Base-by-base conservation (phyloP, 2,113 vertebrate genomes). In the Trogon surrucura region DNA sequence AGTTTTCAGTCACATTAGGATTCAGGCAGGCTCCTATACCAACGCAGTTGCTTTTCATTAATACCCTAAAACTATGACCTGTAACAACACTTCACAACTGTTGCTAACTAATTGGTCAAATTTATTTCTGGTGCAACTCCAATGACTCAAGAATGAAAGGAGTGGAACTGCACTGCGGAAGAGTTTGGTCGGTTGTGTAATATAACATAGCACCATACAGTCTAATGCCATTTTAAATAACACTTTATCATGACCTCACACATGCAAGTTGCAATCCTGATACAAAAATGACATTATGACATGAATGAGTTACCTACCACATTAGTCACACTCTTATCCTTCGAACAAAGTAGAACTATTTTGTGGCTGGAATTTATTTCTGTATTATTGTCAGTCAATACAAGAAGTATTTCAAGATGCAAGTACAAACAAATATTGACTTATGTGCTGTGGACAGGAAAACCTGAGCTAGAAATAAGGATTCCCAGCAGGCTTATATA, bases 341-440 rank as follows among this genome's bases (percentile, higher is more conserved):
- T 88, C 0, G 4, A 57, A 86, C 80, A 87, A 96, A 97, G 38
- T 61, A 89, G 94, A 96, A 88, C 64, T 38, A 41, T 79, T 77
- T 45, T 74, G 87, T 70, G 95, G 92, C 77, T 2, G 2, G 71
- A 93, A 90, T 95, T 91, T 93, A 89, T 95, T 97, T 91, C 91
- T 95, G 69, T 36, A 85, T 30, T 53, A 74, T 94, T 41, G 85
- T 71, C 96, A 96, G 91, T 91, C 95, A 95, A 93, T 96, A 67
- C 56, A 94, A 44, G 93, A 84, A 95, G 58, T 80, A 87, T 91
- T 87, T 96, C 71, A 92, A 96, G 93, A 95, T 95, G 96, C 91
- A 97, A 95, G 90, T 97, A 95, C 94, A 95, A 95, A 94, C 90
- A 97, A 96, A 95, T 95, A 89, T 74, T 95, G 96, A 96, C 91